These are phyloP conservation scores for Drosophila infuscata DNA, from an alignment of 2,888 invertebrate species.

Conservation along the genomic window DNA sequence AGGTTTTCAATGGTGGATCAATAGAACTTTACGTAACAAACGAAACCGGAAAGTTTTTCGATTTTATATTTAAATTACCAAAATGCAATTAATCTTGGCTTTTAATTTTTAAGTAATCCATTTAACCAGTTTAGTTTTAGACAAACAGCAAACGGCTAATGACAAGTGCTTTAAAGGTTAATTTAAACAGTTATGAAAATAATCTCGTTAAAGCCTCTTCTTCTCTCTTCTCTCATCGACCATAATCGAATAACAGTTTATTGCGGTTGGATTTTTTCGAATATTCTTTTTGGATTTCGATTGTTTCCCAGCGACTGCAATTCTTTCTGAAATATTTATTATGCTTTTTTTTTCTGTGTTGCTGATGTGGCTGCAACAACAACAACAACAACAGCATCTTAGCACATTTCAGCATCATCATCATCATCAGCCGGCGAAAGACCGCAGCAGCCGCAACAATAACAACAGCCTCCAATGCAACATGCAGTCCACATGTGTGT, in stretches of 20 bases:
- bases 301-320: conserved; percentile 43
- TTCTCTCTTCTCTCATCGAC: neutral
- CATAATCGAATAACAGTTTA: conserved; percentile 6
- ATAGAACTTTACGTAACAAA: conserved; percentile 29
- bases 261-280: conserved; percentile 4
- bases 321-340: conserved; percentile 34
- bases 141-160: neutral
- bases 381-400: conserved; percentile 29
- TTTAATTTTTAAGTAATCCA: neutral
- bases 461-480: conserved; percentile 56
- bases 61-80: neutral
- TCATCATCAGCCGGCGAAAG: conserved; percentile 51
- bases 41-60: conserved; percentile 4
- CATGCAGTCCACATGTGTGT: conserved; percentile 8
- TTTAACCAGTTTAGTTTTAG: neutral
- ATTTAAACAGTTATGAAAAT: neutral
- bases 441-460: conserved; percentile 49
- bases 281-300: conserved; percentile 10
- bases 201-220: neutral
- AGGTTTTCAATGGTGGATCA: conserved; percentile 8
- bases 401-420: conserved; percentile 58
- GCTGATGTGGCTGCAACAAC: conserved; percentile 20
- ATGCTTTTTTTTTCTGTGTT: conserved; percentile 20
- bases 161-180: neutral
- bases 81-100: neutral